phyloP scores from a whole-genome alignment of 1,140 invertebrate genomes.

The Drosophila carrolli region DNA sequence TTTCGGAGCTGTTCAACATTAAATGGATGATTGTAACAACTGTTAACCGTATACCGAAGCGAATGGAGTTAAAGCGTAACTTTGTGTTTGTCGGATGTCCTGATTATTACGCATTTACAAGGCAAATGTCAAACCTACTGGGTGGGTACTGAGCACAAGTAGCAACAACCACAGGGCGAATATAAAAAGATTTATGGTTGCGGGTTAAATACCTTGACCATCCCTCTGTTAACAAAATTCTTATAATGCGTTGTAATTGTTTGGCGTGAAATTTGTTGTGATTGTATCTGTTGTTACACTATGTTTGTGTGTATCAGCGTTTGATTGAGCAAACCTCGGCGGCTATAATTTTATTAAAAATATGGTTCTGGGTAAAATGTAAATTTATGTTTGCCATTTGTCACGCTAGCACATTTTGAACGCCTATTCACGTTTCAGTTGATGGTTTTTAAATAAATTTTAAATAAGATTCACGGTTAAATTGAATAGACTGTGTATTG shows the following conservation, averaged over 20 bases:
- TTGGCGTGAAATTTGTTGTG: slow-evolving; percentile 79
- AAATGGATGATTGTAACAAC: slow-evolving; percentile 75
- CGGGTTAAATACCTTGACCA: slow-evolving; percentile 55
- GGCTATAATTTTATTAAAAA: slow-evolving; percentile 70
- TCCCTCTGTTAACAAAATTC: slow-evolving; percentile 54
- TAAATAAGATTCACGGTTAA: slow-evolving; percentile 50
- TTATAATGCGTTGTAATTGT: slow-evolving; percentile 71
- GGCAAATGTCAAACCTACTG: slow-evolving; percentile 74
- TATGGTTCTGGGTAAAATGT: slow-evolving; percentile 54
- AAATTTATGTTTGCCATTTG: slow-evolving; percentile 63
- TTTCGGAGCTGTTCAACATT: slow-evolving; percentile 45
- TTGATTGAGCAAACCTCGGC: slow-evolving; percentile 66
- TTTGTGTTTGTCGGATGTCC: slow-evolving; percentile 71
- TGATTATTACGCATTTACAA: slow-evolving; percentile 74
- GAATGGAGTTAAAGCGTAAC: slow-evolving; percentile 72
- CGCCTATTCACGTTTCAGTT: slow-evolving; percentile 44
- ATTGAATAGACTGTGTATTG: slow-evolving; percentile 19
- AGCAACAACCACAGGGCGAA: slow-evolving; percentile 55
- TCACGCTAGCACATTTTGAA: slow-evolving; percentile 46
- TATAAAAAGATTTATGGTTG: slow-evolving; percentile 74
- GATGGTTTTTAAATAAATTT: slow-evolving; percentile 56
- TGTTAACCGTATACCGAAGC: slow-evolving; percentile 74
- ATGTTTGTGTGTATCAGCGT: slow-evolving; percentile 45
- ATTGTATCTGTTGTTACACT: slow-evolving; percentile 70
- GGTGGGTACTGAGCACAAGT: slow-evolving; percentile 36